Evolutionary conservation across 2,113 vertebrate genomes (phyloP).

Genomic region (Corythaixoides concolor): DNA sequence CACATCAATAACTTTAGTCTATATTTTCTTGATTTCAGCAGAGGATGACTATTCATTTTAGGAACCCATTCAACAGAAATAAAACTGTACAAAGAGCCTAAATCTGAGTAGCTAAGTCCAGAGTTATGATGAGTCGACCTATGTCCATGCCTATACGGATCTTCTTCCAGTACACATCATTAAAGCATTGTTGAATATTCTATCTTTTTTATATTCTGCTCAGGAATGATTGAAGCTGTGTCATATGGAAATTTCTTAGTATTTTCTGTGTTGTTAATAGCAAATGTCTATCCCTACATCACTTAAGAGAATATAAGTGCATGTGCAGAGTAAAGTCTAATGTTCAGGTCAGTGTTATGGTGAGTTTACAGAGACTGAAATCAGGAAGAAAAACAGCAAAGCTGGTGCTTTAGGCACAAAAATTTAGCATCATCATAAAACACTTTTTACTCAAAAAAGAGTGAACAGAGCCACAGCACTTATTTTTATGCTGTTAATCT

Average conservation of each 20-base stretch:
- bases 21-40: background rate
- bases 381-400: background rate
- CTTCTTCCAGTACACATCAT: background rate
- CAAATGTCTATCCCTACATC: background rate
- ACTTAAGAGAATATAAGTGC: background rate
- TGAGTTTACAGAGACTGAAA: background rate
- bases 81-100: background rate
- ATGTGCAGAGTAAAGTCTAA: background rate
- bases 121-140: background rate
- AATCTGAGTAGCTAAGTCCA: background rate
- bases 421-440: background rate
- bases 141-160: background rate
- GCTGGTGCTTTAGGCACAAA: background rate
- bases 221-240: background rate
- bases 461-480: background rate
- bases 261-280: background rate
- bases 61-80: background rate
- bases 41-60: background rate
- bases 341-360: background rate
- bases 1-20: background rate
- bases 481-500: constrained; percentile 54
- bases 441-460: background rate
- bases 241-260: background rate
- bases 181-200: background rate
- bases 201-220: background rate